Evolutionary conservation across 1,140 invertebrate genomes (phyloP), one percentile per base, ranked within the genome.

Genomic region (Drosophila kepulauana): DNA sequence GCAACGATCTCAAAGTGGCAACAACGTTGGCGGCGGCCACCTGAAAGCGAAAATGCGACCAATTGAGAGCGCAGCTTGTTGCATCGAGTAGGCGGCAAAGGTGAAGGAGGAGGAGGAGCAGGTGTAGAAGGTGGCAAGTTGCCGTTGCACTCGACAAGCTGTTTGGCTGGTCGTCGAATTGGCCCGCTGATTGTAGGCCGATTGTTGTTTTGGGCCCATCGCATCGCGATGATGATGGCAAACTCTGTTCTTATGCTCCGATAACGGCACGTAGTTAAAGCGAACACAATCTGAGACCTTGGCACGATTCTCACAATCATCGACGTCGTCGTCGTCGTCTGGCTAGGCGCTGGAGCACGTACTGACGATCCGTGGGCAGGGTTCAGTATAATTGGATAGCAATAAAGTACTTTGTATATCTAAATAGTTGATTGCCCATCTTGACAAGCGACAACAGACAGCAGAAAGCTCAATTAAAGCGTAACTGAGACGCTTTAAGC

Each of bases 231-330:
- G 20, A 38, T 38, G 62, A 48, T 20, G 46, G 46, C 46, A 43
- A 38, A 25, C 20, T 25, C 20, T 38, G 66, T 72, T 68, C 58
- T 81, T 68, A 76, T 67, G 51, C 71, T 66, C 76, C 74, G 84
- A 87, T 87, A 84, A 82, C 77, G 67, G 82, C 84, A 88, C 84
- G 81, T 88, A 89, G 80, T 84, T 89, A 84, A 69, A 66, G 51
- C 52, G 85, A 89, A 89, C 48, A 80, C 66, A 88, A 88, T 88
- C 78, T 72, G 78, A 88, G 84, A 88, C 84, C 84, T 88, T 88
- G 84, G 85, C 84, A 89, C 84, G 84, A 88, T 88, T 88, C 84
- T 65, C 51, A 61, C 59, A 49, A 62, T 54, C 51, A n/a, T 54
- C 49, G 49, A 4, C 20, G 6, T 35, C 7, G 51, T 13, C 28